phyloP scores from a whole-genome alignment of 2,797 vertebrate genomes.

The Orientallactaga sibirica region DNA sequence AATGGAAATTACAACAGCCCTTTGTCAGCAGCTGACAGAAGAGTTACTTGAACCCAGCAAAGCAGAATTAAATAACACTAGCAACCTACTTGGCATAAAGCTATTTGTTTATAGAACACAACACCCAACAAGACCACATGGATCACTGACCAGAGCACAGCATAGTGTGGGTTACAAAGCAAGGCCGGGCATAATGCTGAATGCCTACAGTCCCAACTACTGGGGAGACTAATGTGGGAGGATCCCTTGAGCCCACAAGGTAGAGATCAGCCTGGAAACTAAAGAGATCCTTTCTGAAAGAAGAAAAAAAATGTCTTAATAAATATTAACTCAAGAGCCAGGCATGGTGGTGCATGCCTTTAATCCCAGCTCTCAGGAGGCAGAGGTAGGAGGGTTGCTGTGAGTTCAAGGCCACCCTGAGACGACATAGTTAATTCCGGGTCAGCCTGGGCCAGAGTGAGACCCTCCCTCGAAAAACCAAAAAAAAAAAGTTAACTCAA shows the following conservation, averaged over 20 bases:
- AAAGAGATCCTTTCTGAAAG: not conserved
- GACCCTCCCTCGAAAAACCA: not conserved
- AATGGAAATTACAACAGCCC: not conserved
- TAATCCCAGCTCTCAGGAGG: no score
- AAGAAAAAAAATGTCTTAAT: no score
- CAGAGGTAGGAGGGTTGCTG: no score
- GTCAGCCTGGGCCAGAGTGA: not conserved
- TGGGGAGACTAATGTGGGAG: not conserved
- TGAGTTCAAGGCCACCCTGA: no score
- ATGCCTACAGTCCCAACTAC: not conserved
- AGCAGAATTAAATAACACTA: not conserved
- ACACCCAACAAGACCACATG: not conserved
- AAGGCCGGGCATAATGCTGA: not conserved
- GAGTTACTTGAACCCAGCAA: not conserved
- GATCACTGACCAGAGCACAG: not conserved
- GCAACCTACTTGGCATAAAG: not conserved
- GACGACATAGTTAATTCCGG: no score
- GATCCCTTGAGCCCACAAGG: not conserved
- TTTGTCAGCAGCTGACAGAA: conserved; percentile 26
- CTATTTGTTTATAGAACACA: not conserved
- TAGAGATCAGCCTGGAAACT: not conserved
- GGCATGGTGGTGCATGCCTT: no score
- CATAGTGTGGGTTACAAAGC: not conserved
- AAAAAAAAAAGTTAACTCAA: conserved; percentile 11
- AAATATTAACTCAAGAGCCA: no score